Evolutionary conservation across 92 coral and sea anemone genomes (phyloP).

Genomic region (Muricea muricata): DNA sequence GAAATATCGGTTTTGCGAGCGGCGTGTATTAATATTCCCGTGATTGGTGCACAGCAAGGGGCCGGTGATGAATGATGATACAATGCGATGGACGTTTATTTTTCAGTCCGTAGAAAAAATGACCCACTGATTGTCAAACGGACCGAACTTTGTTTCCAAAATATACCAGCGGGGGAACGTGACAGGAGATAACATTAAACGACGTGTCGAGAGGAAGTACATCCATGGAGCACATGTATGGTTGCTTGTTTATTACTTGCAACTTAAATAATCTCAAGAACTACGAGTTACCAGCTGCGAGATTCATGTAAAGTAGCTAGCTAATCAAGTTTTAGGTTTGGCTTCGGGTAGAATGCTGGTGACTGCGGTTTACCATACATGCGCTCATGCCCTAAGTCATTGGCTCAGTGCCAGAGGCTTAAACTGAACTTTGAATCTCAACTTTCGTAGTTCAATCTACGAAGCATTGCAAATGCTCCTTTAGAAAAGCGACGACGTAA

Average conservation of each 20-base stretch:
- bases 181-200: neutral
- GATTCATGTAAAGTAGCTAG: neutral
- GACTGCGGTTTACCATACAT: neutral
- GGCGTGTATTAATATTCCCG: neutral
- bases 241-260: neutral
- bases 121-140: conserved; percentile 33
- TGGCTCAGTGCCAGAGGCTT: no score
- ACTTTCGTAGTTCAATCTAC: no score
- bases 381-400: no score
- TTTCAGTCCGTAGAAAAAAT: neutral
- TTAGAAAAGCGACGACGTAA: no score
- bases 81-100: conserved; percentile 27
- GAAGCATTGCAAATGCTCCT: no score
- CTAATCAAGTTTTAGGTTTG: neutral
- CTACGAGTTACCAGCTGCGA: neutral
- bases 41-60: neutral
- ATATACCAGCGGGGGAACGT: neutral
- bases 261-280: neutral
- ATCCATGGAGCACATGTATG: neutral
- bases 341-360: neutral
- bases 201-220: neutral
- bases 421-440: no score
- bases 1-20: neutral
- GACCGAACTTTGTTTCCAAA: conserved; percentile 22
- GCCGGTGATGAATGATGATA: conserved; percentile 30